Percentiles rank a stretch among this genome's conserved stretches.
Evolutionary conservation across 2,113 vertebrate genomes (phyloP).

Genomic region (Eudyptes chrysolophus): DNA sequence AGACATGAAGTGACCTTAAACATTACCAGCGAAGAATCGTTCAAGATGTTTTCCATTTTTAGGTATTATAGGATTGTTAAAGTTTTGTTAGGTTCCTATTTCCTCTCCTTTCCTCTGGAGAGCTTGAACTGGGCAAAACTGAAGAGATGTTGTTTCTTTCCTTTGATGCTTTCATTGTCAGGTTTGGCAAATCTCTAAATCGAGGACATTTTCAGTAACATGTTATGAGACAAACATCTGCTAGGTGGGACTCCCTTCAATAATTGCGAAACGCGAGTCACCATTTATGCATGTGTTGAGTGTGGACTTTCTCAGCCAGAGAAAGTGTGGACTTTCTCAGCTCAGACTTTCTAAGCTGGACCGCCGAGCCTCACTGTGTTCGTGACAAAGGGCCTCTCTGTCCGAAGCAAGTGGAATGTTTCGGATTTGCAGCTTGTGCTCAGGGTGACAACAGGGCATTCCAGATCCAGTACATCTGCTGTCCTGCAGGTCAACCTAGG

Average conservation of each 20-base stretch:
- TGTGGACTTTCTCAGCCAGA: neutral
- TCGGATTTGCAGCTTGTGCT: neutral
- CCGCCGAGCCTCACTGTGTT: neutral
- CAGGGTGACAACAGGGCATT: neutral
- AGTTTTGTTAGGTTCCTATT: neutral
- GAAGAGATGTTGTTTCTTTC: neutral
- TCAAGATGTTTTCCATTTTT: neutral
- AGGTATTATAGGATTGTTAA: neutral
- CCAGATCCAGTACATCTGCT: neutral
- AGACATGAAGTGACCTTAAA: neutral
- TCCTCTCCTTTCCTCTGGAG: neutral
- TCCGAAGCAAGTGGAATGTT: neutral
- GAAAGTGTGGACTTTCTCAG: neutral
- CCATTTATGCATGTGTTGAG: accelerated
- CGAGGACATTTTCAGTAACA: neutral
- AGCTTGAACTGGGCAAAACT: neutral
- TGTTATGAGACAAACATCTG: neutral
- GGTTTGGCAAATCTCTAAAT: neutral
- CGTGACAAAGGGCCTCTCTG: neutral
- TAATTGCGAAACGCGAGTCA: accelerated
- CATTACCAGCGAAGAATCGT: neutral
- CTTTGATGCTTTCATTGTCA: neutral
- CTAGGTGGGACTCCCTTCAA: neutral
- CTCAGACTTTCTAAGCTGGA: neutral
- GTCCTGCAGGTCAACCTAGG: neutral